phyloP scores from a whole-genome alignment of 2,113 vertebrate species.

The Willisornis vidua region DNA sequence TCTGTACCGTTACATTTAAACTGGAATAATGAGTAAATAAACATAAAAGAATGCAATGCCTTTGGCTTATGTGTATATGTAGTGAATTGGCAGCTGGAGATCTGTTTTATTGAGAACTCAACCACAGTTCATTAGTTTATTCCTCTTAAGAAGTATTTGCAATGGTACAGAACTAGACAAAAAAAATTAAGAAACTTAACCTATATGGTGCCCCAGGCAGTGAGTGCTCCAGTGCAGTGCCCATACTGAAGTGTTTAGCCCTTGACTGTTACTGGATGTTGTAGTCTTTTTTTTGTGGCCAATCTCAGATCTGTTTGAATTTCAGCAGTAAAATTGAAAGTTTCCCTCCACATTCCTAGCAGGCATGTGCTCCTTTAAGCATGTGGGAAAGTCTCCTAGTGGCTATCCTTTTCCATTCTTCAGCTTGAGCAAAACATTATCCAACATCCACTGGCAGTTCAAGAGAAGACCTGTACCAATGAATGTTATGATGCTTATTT shows the following conservation, averaged over 20 bases:
- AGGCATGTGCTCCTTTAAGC: neutral
- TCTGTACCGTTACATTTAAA: neutral
- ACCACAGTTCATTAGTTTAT: neutral
- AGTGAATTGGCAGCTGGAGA: neutral
- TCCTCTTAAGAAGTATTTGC: neutral
- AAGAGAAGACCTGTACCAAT: neutral
- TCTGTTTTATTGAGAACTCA: neutral
- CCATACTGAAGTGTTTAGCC: neutral
- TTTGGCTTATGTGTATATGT: neutral
- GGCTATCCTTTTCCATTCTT: neutral
- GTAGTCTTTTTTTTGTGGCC: neutral
- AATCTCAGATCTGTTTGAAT: neutral
- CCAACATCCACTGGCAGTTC: neutral
- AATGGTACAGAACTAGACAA: neutral
- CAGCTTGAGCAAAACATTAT: neutral
- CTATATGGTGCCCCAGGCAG: neutral
- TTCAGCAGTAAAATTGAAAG: neutral
- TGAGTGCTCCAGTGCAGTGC: neutral
- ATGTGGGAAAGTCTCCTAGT: neutral
- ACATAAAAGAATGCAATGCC: neutral
- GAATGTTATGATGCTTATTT: neutral
- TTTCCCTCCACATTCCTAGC: fast-evolving
- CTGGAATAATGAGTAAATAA: constrained; percentile 15
- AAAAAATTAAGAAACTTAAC: neutral
- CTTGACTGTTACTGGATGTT: neutral